A percentile compares a stretch with the other conserved stretches of the same genome.
Evolutionary conservation across 2,113 vertebrate genomes (phyloP).

Genomic region (Oxyura jamaicensis): DNA sequence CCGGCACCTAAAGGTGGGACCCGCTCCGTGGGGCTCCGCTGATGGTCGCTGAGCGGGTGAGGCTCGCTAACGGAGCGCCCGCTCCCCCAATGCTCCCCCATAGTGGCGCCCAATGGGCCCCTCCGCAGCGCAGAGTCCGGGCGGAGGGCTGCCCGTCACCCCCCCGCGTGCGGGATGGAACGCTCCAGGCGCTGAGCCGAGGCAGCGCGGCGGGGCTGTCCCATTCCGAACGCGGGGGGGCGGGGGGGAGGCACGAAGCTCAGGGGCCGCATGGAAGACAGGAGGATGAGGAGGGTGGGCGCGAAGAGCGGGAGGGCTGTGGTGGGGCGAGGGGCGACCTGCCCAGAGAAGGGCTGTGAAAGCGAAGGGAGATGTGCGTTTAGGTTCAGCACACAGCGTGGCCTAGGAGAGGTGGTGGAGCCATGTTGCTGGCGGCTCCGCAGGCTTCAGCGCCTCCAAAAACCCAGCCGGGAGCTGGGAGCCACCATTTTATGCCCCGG

Average conservation of each 20-base stretch:
- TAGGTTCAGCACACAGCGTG: no score
- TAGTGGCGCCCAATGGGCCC: neutral
- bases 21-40: neutral
- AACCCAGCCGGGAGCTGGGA: neutral
- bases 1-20: accelerated
- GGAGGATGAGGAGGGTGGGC: no score
- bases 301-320: neutral
- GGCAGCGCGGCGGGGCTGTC: neutral
- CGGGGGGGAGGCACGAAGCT: neutral
- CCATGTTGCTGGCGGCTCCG: no score
- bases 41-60: neutral
- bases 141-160: accelerated
- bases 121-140: neutral
- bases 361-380: neutral
- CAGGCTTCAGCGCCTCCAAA: neutral
- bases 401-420: no score
- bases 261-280: neutral
- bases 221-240: neutral
- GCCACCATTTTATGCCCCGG: neutral
- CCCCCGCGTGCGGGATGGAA: neutral
- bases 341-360: neutral
- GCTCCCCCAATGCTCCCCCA: accelerated
- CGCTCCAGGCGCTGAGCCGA: neutral
- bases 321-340: no score
- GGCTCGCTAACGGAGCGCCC: neutral